These are phyloP conservation scores for Neotragus pygmaeus DNA, from an alignment of 2,113 vertebrate species.

Conservation along the genomic window DNA sequence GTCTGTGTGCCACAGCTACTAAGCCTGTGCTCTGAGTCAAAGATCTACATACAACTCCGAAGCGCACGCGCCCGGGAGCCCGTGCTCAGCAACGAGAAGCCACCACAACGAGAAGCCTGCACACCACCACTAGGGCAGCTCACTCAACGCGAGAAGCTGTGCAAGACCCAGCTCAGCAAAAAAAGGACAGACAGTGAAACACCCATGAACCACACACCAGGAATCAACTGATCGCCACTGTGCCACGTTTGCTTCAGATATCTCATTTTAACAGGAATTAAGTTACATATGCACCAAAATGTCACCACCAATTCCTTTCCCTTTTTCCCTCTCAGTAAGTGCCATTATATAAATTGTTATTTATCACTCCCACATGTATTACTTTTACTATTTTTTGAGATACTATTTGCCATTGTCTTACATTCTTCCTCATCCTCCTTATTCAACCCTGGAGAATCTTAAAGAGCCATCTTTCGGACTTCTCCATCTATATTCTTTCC, in stretches of 20 bases:
- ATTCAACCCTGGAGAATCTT: neutral
- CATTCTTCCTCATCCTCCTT: neutral
- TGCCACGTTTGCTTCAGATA: neutral
- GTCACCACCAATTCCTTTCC: neutral
- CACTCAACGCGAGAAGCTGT: neutral
- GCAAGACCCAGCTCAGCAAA: neutral
- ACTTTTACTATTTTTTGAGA: neutral
- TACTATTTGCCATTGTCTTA: neutral
- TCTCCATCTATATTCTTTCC: neutral
- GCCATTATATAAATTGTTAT: neutral
- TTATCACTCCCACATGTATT: neutral
- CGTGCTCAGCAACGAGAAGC: neutral
- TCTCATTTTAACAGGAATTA: neutral
- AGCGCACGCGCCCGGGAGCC: fast-evolving
- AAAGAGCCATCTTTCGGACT: neutral
- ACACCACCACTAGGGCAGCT: neutral
- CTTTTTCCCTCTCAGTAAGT: neutral
- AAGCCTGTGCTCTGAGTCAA: neutral
- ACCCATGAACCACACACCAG: neutral
- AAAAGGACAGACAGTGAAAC: neutral
- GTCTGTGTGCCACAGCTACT: neutral
- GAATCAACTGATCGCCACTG: neutral
- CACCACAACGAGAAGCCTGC: neutral
- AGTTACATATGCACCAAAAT: neutral
- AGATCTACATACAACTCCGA: neutral